Percentiles rank a stretch among this genome's conserved stretches.
These are phyloP conservation scores for Cheilosia vulpina DNA, from an alignment of 2,888 invertebrate genomes.

Conservation along the genomic window DNA sequence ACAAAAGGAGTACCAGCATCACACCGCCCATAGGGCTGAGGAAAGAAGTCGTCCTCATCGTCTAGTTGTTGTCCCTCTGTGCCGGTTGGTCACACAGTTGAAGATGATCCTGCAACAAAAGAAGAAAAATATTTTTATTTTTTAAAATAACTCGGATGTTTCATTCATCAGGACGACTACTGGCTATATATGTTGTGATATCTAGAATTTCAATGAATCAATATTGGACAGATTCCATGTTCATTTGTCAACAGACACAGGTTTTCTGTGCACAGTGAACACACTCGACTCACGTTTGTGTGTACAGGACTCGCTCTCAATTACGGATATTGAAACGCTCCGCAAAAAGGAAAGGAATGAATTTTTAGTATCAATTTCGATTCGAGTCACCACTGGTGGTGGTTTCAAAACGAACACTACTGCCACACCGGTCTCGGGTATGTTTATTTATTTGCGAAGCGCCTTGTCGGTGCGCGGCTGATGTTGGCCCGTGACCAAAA, in stretches of 20 bases:
- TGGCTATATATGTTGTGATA: conserved; percentile 20
- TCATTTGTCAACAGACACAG: conserved; percentile 63
- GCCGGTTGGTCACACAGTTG: conserved; percentile 11
- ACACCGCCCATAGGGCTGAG: conserved; percentile 61
- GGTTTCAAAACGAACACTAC: conserved; percentile 55
- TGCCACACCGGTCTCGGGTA: conserved; percentile 27
- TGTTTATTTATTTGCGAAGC: conserved; percentile 65
- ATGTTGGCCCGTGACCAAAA: conserved; percentile 40
- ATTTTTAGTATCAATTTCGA: conserved; percentile 54
- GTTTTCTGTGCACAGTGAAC: conserved; percentile 6
- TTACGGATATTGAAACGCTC: conserved; percentile 45
- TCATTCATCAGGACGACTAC: conserved; percentile 28
- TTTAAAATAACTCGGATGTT: conserved; percentile 57
- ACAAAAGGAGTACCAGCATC: conserved; percentile 78
- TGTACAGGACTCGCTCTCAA: conserved; percentile 38
- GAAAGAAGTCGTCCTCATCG: conserved; percentile 60
- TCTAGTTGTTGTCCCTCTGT: conserved; percentile 13
- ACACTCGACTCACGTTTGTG: conserved; percentile 48
- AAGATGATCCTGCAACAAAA: conserved; percentile 54
- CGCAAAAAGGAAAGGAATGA: conserved; percentile 24
- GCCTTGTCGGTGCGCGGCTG: conserved; percentile 29
- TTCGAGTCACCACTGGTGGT: conserved; percentile 38
- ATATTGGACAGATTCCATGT: conserved; percentile 72
- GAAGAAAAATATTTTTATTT: conserved; percentile 27
- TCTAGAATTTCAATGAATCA: conserved; percentile 62